A percentile compares a stretch with the other conserved stretches of the same genome.
Conservation (phyloP, 2,888 invertebrate species). For the Alcis repandata region DNA sequence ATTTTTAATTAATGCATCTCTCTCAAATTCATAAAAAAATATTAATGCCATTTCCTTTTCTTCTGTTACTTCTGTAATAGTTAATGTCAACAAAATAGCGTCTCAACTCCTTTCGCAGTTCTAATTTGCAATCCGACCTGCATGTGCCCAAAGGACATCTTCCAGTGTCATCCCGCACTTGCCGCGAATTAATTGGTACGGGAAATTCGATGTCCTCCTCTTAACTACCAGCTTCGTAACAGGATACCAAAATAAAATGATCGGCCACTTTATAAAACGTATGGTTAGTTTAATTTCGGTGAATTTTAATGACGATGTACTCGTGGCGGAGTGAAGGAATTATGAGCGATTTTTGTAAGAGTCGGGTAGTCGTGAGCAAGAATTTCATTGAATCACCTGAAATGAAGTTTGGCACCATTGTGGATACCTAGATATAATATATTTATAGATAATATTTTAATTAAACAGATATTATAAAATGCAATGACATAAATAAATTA, state of each 20-base stretch:
- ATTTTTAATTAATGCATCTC: too few relatives aligned
- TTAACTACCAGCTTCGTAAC: constrained; percentile 65
- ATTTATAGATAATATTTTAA: too few relatives aligned
- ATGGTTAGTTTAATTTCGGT: constrained; percentile 46
- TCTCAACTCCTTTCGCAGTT: constrained; percentile 52
- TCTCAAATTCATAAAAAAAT: too few relatives aligned
- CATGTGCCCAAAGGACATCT: constrained; percentile 69
- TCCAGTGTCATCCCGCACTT: constrained; percentile 62
- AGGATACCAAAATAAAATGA: constrained; percentile 64
- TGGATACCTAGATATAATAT: too few relatives aligned
- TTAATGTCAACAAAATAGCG: constrained; percentile 28
- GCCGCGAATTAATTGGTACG: constrained; percentile 66
- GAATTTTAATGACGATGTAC: constrained; percentile 43
- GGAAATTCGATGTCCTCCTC: constrained; percentile 64
- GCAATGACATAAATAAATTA: too few relatives aligned
- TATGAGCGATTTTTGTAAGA: constrained; percentile 31
- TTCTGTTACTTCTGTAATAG: too few relatives aligned
- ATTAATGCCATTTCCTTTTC: too few relatives aligned
- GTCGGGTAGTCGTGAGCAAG: background rate
- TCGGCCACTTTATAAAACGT: constrained; percentile 52
- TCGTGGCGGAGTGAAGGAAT: constrained; percentile 23
- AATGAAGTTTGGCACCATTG: background rate
- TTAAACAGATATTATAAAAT: too few relatives aligned
- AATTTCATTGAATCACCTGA: background rate
- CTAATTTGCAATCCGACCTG: constrained; percentile 57